These are phyloP conservation scores for Psylliodes chrysocephalus DNA, from an alignment of 2,888 invertebrate species.

Conservation along the genomic window DNA sequence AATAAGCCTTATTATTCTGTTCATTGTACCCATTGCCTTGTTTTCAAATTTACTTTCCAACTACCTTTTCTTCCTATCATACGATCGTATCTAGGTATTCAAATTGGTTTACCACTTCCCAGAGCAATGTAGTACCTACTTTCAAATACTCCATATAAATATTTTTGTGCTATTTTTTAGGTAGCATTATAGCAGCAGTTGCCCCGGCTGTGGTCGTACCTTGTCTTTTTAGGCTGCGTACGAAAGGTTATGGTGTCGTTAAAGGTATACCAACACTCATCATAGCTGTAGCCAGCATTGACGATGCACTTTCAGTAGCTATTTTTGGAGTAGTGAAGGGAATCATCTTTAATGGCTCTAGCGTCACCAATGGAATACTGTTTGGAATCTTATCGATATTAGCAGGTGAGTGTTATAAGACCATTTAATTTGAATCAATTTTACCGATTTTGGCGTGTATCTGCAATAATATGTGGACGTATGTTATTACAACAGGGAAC, in stretches of 20 bases:
- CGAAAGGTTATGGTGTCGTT: conserved; percentile 89
- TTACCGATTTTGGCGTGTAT: no score
- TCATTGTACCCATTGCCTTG: no score
- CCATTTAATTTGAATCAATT: no score
- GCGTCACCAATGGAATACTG: conserved; percentile 75
- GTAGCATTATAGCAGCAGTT: conserved; percentile 89
- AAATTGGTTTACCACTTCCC: no score
- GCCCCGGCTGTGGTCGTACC: conserved; percentile 98
- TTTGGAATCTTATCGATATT: conserved; percentile 85
- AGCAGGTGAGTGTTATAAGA: conserved; percentile 70
- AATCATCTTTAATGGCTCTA: conserved; percentile 84
- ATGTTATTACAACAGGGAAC: no score
- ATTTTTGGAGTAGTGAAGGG: conserved; percentile 90
- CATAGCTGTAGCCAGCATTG: conserved; percentile 93
- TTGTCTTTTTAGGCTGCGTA: conserved; percentile 85
- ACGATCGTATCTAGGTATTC: no score
- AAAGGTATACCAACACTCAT: conserved; percentile 97
- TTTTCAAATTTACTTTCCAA: no score
- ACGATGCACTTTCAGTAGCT: conserved; percentile 95
- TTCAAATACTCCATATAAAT: no score
- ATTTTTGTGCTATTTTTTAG: conserved; percentile 23
- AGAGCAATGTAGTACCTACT: no score
- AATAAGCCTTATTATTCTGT: no score
- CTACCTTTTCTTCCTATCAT: no score
- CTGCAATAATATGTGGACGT: no score